A percentile compares a stretch with the other conserved stretches of the same genome.
phyloP scores from a whole-genome alignment of 2,113 vertebrate genomes.

The Onychorhynchus coronatus region DNA sequence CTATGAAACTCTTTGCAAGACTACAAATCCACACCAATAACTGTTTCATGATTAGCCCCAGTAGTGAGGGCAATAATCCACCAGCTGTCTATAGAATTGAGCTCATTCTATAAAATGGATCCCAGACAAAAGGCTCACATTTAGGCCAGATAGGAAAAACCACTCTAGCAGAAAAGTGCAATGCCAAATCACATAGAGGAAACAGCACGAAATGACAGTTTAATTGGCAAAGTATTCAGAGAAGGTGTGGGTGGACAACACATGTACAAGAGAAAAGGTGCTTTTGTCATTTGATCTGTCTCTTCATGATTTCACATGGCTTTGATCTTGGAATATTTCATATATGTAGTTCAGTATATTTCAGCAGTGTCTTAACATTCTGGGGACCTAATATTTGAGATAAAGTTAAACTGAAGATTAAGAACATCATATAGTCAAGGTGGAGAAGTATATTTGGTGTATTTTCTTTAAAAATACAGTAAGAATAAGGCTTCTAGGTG shows the following conservation, averaged over 20 bases:
- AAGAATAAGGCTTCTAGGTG: not conserved
- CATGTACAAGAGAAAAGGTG: not conserved
- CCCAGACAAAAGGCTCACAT: not conserved
- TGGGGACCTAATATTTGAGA: not conserved
- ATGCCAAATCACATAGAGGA: not conserved
- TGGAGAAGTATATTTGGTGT: not conserved
- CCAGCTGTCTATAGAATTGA: not conserved
- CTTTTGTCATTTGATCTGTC: not conserved
- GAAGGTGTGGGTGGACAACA: rapidly evolving
- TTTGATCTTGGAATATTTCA: not conserved
- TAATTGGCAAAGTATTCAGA: not conserved
- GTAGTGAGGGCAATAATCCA: not conserved
- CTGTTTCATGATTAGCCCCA: not conserved
- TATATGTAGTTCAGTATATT: not conserved
- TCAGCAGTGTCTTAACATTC: not conserved
- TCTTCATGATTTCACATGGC: not conserved
- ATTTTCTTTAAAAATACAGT: not conserved
- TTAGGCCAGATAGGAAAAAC: not conserved
- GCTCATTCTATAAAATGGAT: not conserved
- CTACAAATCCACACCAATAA: not conserved
- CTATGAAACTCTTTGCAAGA: not conserved
- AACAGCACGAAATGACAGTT: not conserved
- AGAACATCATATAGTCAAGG: not conserved
- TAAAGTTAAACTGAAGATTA: not conserved
- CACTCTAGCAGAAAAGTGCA: not conserved